These are phyloP conservation scores for Mesorhabditis sp. DNA, from an alignment of 2,888 invertebrate species.

Conservation along the genomic window DNA sequence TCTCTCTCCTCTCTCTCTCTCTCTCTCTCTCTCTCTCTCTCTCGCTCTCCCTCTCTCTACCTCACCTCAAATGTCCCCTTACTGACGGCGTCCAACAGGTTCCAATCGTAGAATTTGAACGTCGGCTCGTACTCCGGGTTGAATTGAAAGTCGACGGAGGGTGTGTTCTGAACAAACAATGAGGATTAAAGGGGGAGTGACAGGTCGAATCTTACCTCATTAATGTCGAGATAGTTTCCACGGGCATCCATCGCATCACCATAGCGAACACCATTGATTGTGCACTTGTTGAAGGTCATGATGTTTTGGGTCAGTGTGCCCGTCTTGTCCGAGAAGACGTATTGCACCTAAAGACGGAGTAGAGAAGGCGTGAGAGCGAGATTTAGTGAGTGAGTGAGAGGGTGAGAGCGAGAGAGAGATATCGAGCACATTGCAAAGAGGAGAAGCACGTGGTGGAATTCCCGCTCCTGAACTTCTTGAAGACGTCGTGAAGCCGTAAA, in stretches of 20 bases:
- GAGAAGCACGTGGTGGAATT: too few species aligned
- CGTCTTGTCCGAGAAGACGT: constrained; percentile 98
- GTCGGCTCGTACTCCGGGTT: constrained; percentile 85
- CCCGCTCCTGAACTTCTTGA: background rate
- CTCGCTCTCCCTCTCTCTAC: background rate
- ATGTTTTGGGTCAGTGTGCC: constrained; percentile 98
- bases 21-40: too few species aligned
- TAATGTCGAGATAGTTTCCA: constrained; percentile 47
- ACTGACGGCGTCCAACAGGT: constrained; percentile 77
- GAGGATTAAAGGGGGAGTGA: background rate
- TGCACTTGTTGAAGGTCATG: constrained; percentile 99
- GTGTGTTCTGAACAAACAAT: constrained; percentile 28
- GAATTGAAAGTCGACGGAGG: constrained; percentile 73
- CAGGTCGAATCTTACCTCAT: constrained; percentile 34
- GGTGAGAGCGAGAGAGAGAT: too few species aligned
- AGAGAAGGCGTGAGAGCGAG: too few species aligned
- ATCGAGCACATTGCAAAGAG: background rate
- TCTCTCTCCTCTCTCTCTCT: background rate
- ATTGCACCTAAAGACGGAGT: constrained; percentile 83
- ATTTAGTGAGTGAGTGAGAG: too few species aligned
- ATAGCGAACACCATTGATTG: constrained; percentile 79
- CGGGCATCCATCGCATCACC: constrained; percentile 70
- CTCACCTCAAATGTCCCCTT: constrained; percentile 71
- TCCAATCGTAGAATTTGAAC: constrained; percentile 88
- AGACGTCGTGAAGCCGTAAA: too few species aligned